These are phyloP conservation scores for Carterocephalus palaemon DNA, from an alignment of 2,888 invertebrate species.

Conservation along the genomic window DNA sequence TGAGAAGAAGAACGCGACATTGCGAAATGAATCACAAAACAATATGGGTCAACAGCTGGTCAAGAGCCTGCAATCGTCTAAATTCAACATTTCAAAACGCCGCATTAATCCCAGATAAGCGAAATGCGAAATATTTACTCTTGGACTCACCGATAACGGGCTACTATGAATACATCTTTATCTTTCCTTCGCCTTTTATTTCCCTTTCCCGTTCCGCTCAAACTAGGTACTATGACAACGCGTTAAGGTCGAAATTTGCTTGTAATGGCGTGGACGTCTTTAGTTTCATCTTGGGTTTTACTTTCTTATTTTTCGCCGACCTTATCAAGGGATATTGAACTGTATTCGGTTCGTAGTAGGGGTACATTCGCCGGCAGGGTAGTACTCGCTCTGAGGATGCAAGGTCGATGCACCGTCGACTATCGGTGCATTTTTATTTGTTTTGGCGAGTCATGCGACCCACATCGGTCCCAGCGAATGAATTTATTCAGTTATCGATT, in stretches of 20 bases:
- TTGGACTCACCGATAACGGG: conserved; percentile 64
- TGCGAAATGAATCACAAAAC: conserved; percentile 36
- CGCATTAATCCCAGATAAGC: conserved; percentile 68
- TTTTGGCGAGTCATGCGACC: conserved; percentile 75
- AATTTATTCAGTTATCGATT: conserved; percentile 78
- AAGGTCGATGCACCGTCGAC: conserved; percentile 75
- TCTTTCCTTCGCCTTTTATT: conserved; percentile 51
- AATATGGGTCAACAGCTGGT: conserved; percentile 40
- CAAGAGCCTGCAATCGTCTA: conserved; percentile 55
- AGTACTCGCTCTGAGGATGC: conserved; percentile 49
- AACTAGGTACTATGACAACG: conserved; percentile 29
- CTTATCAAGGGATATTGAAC: conserved; percentile 43
- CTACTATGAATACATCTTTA: conserved; percentile 71
- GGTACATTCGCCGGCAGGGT: conserved; percentile 39
- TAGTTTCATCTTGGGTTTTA: conserved; percentile 73
- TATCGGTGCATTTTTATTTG: conserved; percentile 77
- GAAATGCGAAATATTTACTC: conserved; percentile 73
- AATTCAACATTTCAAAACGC: conserved; percentile 66
- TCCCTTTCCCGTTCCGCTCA: conserved; percentile 27
- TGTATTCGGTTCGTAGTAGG: conserved; percentile 43
- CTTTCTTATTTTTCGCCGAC: conserved; percentile 70
- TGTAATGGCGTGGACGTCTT: conserved; percentile 52
- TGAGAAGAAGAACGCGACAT: conserved; percentile 24
- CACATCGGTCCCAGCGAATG: conserved; percentile 69
- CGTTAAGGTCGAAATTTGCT: conserved; percentile 47